Evolutionary conservation across 1,140 invertebrate genomes (phyloP), one percentile per base, ranked within the genome.

Genomic region (Phortica variegata): DNA sequence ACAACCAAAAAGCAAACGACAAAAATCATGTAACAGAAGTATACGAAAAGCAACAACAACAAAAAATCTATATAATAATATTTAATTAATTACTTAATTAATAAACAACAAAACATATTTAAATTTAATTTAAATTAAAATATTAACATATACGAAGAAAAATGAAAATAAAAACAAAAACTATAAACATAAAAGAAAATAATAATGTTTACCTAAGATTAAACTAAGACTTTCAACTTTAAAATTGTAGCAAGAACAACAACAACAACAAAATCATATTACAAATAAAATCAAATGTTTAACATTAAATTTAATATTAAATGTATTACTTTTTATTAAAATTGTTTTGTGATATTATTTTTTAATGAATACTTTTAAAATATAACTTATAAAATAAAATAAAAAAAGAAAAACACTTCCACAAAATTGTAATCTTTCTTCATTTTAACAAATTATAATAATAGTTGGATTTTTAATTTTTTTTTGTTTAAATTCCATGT

Each of bases 261-360:
- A 40, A 50, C 34, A 4, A 29, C 41, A 12, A 12, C 19, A 43
- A 19, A 46, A 48, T n/a, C n/a, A 41, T n/a, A 23, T 31, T 46
- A 49, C 21, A 21, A 46, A 10, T 38, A 48, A 45, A 39, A 52
- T 51, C 58, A 54, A 53, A 61, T 45, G 49, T 47, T 58, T 47
- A 42, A 48, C 41, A 57, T 45, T 52, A 6, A 4, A 40, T 8
- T 8, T 13, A 36, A 36, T 36, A 13, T 36, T 36, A 8, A 36
- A 36, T 13, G 13, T n/a, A 6, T 13, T n/a, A 36, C 6, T n/a
- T 36, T 36, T 16, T 13, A n/a, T 36, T 36, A 6, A 36, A 8
- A 8, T 36, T 4, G 5, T 36, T 36, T 36, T 36, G 33, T 36
- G 33, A 36, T 36, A 36, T 36, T 36, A 36, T 6, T 36, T 36